Evolutionary conservation across 2,888 invertebrate genomes (phyloP).

Genomic region (Theretra japonica): DNA sequence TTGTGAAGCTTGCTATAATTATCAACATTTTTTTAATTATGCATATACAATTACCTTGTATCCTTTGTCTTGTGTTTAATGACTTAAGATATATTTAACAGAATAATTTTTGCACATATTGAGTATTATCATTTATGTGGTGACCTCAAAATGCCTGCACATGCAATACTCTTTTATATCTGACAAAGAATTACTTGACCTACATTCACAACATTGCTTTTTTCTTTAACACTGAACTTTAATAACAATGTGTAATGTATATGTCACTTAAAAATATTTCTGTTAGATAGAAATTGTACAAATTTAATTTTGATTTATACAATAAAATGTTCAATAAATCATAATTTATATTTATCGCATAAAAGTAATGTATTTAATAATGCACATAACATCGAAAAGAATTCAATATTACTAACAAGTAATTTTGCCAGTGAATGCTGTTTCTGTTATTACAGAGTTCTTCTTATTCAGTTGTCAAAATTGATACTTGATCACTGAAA

Average conservation of each 20-base stretch:
- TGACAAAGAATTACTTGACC: slow-evolving; percentile 62
- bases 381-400: too few relatives aligned
- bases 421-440: too few relatives aligned
- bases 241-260: slow-evolving; percentile 36
- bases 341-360: too few relatives aligned
- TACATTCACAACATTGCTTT: slow-evolving; percentile 55
- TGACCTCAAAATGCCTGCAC: slow-evolving; percentile 59
- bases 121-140: slow-evolving; percentile 42
- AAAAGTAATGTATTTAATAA: too few relatives aligned
- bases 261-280: slow-evolving; percentile 24
- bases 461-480: too few relatives aligned
- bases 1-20: slow-evolving; percentile 19
- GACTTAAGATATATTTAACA: slow-evolving; percentile 7
- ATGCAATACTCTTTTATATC: slow-evolving; percentile 46
- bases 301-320: too few relatives aligned
- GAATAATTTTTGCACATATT: slow-evolving; percentile 17
- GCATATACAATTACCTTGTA: slow-evolving; percentile 1
- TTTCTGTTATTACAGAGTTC: too few relatives aligned
- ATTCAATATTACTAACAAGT: too few relatives aligned
- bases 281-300: background rate
- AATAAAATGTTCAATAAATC: too few relatives aligned
- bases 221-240: slow-evolving; percentile 49
- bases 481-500: too few relatives aligned
- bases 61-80: background rate
- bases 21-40: slow-evolving; percentile 9